Conservation (phyloP, 1,140 invertebrate genomes). For the Mesaphorura yosii region DNA sequence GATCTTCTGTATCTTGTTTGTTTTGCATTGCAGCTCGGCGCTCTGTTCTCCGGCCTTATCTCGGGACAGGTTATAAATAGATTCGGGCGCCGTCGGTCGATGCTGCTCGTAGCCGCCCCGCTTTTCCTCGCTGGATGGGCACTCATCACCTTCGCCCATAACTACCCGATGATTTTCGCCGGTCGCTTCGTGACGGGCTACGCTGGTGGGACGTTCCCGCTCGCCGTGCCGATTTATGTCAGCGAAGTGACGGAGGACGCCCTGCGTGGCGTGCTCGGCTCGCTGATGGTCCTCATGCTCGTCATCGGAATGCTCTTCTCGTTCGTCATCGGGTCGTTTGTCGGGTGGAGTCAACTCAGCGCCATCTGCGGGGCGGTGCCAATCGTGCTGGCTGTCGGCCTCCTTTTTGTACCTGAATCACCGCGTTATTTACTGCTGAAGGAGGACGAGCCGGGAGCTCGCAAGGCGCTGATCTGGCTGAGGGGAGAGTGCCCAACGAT, state of each 20-base stretch:
- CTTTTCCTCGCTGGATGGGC: constrained; percentile 10
- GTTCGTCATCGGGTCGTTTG: constrained; percentile 49
- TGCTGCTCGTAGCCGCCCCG: constrained; percentile 4
- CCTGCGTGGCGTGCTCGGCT: constrained; percentile 38
- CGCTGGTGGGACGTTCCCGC: constrained; percentile 31
- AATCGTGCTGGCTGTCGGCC: constrained; percentile 46
- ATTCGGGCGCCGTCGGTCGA: constrained; percentile 43
- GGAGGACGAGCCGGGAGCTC: constrained; percentile 48
- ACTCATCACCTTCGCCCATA: not conserved
- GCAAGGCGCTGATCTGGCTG: constrained; percentile 49
- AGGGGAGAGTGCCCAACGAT: constrained; percentile 42
- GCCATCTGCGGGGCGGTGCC: constrained; percentile 36
- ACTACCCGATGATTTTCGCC: not conserved
- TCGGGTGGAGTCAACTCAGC: constrained; percentile 38
- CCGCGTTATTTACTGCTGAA: constrained; percentile 35
- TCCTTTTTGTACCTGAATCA: constrained; percentile 54
- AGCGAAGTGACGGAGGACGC: constrained; percentile 47
- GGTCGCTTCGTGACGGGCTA: constrained; percentile 27
- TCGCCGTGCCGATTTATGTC: constrained; percentile 58
- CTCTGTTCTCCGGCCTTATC: constrained; percentile 29
- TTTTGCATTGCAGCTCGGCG: constrained; percentile 17
- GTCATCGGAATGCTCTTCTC: constrained; percentile 13
- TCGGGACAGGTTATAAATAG: constrained; percentile 32
- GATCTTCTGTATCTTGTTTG: too few species aligned
- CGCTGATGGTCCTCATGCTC: constrained; percentile 8